Evolutionary conservation across 2,113 vertebrate species (phyloP).

Genomic region (Chaetodon trifascialis): DNA sequence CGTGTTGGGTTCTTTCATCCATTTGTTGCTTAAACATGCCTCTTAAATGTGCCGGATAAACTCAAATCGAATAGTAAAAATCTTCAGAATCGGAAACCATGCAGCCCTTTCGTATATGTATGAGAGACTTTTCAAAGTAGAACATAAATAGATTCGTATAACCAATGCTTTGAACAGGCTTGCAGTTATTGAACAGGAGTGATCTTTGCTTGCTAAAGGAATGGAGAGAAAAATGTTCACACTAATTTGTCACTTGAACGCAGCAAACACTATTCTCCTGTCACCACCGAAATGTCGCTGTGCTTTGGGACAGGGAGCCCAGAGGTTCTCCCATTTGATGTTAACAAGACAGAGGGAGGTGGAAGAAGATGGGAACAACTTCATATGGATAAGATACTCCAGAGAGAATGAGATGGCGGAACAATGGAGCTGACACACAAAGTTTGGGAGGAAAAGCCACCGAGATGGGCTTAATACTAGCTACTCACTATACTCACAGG

Average conservation of each 20-base stretch:
- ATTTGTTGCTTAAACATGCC: conserved; percentile 59
- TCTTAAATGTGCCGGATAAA: conserved; percentile 1
- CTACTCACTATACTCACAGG: neutral
- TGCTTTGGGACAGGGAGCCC: conserved; percentile 30
- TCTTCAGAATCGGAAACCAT: conserved; percentile 8
- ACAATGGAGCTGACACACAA: neutral
- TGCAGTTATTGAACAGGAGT: neutral
- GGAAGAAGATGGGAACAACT: conserved; percentile 25
- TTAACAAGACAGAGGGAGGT: conserved; percentile 47
- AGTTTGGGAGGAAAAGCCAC: neutral
- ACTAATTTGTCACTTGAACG: conserved; percentile 40
- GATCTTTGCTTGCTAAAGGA: conserved; percentile 13
- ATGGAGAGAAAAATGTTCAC: neutral
- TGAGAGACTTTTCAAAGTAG: conserved; percentile 1
- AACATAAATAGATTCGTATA: conserved; percentile 1
- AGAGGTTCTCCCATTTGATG: conserved; percentile 41
- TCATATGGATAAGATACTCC: conserved; percentile 29
- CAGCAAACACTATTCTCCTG: conserved; percentile 17
- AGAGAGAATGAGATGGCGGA: conserved; percentile 9
- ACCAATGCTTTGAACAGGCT: neutral
- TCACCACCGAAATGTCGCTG: conserved; percentile 31
- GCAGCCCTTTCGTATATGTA: neutral
- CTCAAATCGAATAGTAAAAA: conserved; percentile 11
- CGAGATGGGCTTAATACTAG: neutral
- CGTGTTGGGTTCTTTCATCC: conserved; percentile 38